Conservation (phyloP, 2,797 vertebrate species). For the Premnoplex brunnescens region DNA sequence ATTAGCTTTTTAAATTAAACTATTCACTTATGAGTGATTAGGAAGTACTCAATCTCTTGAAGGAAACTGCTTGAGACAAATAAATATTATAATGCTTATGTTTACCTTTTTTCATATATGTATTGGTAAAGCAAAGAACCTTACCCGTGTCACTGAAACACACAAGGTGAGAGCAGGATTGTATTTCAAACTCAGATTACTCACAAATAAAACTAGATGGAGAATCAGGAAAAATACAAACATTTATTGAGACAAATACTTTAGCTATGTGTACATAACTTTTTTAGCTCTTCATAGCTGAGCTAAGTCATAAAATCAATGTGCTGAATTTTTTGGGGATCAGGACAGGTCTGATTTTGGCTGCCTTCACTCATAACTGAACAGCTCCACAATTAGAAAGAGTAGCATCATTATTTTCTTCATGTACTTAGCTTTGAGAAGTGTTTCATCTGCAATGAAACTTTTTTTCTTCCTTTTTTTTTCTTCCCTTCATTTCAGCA, state of each 20-base stretch:
- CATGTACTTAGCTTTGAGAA: background rate
- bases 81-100: background rate
- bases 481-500: slow-evolving; percentile 73
- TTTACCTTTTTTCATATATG: background rate
- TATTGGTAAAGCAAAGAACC: background rate
- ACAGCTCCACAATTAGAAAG: background rate
- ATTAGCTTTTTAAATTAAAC: background rate
- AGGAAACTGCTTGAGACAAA: background rate
- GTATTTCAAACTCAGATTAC: background rate
- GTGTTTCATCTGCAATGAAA: background rate
- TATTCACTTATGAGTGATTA: background rate
- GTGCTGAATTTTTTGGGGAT: background rate
- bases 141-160: background rate
- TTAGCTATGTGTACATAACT: background rate
- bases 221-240: background rate
- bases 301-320: background rate
- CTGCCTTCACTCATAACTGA: background rate
- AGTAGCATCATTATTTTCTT: background rate
- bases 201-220: background rate
- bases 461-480: background rate
- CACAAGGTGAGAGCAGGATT: background rate
- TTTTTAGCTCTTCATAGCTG: background rate
- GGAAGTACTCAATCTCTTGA: background rate
- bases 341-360: background rate
- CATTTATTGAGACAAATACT: background rate